These are phyloP conservation scores for Spodoptera exigua DNA, from an alignment of 2,888 invertebrate species.

Conservation along the genomic window DNA sequence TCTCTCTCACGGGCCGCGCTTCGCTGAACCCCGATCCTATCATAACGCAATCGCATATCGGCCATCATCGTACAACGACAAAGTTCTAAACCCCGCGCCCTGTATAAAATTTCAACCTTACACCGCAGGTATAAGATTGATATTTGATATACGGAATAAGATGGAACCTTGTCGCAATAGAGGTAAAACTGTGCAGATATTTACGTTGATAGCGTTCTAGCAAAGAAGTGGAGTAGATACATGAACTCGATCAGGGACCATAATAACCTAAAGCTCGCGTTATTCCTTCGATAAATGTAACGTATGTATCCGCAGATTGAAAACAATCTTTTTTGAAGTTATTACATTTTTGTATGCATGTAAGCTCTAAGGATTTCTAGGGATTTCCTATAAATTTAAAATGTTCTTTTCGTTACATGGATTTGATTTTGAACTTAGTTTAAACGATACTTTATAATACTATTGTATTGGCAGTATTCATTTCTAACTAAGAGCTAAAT, in stretches of 20 bases:
- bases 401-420: too few relatives aligned
- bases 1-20: constrained; percentile 77
- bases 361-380: neutral
- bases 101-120: constrained; percentile 66
- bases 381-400: too few relatives aligned
- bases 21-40: constrained; percentile 86
- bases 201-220: constrained; percentile 86
- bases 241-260: constrained; percentile 84
- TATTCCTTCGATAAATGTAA: constrained; percentile 75
- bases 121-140: constrained; percentile 31
- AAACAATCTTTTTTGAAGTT: constrained; percentile 59
- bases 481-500: too few relatives aligned
- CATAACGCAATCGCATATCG: constrained; percentile 88
- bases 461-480: too few relatives aligned
- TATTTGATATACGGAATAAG: constrained; percentile 5
- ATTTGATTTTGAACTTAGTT: neutral
- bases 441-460: too few relatives aligned
- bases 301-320: constrained; percentile 62
- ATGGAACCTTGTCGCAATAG: constrained; percentile 64
- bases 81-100: constrained; percentile 58
- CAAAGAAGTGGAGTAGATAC: constrained; percentile 85
- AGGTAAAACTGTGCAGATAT: constrained; percentile 82
- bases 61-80: constrained; percentile 63
- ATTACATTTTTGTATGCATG: constrained; percentile 40
- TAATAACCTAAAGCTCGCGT: constrained; percentile 80